A percentile compares a stretch with the other conserved stretches of the same genome.
These are phyloP conservation scores for Trichoplusia ni DNA, from an alignment of 1,140 invertebrate genomes.

Conservation along the genomic window DNA sequence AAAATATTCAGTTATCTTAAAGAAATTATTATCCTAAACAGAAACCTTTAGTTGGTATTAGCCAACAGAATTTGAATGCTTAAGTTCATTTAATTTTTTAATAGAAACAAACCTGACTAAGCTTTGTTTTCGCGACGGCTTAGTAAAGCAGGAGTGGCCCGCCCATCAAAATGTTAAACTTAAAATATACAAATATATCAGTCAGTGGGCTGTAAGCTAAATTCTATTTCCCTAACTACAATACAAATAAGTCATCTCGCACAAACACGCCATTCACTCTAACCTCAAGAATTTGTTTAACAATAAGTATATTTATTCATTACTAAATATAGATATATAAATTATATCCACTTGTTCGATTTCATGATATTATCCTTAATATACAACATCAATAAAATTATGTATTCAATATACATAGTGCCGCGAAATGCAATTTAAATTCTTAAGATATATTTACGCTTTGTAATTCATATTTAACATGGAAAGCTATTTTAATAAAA, in stretches of 20 bases:
- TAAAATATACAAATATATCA: slow-evolving; percentile 57
- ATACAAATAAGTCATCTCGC: slow-evolving; percentile 31
- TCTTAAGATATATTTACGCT: slow-evolving; percentile 40
- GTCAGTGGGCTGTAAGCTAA: slow-evolving; percentile 49
- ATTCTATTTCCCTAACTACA: slow-evolving; percentile 37
- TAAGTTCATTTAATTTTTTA: slow-evolving; percentile 19
- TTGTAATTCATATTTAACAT: slow-evolving; percentile 26
- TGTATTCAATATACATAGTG: slow-evolving; percentile 48
- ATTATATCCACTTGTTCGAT: slow-evolving; percentile 48
- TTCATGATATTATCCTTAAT: slow-evolving; percentile 65
- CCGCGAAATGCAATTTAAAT: slow-evolving; percentile 64
- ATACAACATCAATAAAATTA: slow-evolving; percentile 64
- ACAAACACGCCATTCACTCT: slow-evolving; percentile 28
- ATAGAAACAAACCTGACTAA: neutral
- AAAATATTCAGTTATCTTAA: slow-evolving; percentile 4
- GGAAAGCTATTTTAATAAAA: slow-evolving; percentile 25
- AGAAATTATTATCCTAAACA: neutral
- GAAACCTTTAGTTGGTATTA: slow-evolving; percentile 5
- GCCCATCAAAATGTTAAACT: slow-evolving; percentile 47
- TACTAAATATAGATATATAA: slow-evolving; percentile 41
- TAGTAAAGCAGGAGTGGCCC: slow-evolving; percentile 29
- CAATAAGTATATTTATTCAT: slow-evolving; percentile 35
- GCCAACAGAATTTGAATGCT: slow-evolving; percentile 8
- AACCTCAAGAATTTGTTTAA: slow-evolving; percentile 35
- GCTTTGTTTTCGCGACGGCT: slow-evolving; percentile 2